Evolutionary conservation across 1,140 invertebrate species (phyloP), one percentile per base, ranked within the genome.

Genomic region (Pseudomyrmex pallidus): DNA sequence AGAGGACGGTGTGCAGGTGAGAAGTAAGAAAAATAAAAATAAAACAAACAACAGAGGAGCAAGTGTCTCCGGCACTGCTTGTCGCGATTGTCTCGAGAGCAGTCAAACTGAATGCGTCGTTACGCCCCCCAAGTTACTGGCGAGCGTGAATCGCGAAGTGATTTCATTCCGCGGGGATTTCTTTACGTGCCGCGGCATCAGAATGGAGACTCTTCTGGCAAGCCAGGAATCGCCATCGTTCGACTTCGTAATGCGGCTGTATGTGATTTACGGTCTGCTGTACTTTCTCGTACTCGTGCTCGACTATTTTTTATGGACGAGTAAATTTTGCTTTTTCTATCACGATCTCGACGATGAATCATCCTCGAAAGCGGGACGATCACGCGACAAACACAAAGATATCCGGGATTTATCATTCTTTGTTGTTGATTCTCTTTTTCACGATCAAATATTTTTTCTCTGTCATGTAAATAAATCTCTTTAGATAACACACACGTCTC

Each of bases 261-360:
- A 91, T 70, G 25, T 88, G 12, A 85, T 85, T 52, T 91, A 91
- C 13, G 82, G 46, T 2, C 7, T 88, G 0, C 66, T 91, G 10
- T 89, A 90, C 17, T 62, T 91, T 0, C 48, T 89, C 12, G 82
- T 90, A 2, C 80, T 91, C 25, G 3, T 90, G 10, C 77, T 91
- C 9, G 87, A 91, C 52, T 86, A 90, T 91, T 91, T 91, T 91
- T 91, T 87, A 87, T 89, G 88, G 85, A 87, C 1, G 78, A 86
- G 48, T 91, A 85, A 90, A 77, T 87, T 68, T 54, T 17, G 25
- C 22, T 57, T 50, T 15, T 20, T 13, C 4, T 35, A n/a, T 70
- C 64, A n/a, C 1, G 13, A 70, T 78, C 20, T 17, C 10, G 2
- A 57, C 54, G 17, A 59, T 25, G 20, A 12, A 59, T 72, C 20